A percentile compares a stretch with the other conserved stretches of the same genome.
Conservation (phyloP, 2,113 vertebrate species). For the Pholis gunnellus region DNA sequence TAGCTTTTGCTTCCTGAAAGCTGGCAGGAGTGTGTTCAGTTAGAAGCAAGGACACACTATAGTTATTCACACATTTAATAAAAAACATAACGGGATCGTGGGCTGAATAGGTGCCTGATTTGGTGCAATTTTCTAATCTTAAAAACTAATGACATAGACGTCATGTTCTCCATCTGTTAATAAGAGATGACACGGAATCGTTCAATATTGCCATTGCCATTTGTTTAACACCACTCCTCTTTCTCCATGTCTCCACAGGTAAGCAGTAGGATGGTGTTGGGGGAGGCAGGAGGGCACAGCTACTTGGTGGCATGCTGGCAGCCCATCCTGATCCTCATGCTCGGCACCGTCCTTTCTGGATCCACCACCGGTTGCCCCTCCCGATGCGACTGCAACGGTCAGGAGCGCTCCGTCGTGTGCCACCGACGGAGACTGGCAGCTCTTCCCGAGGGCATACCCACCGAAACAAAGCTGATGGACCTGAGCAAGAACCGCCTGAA, state of each 20-base stretch:
- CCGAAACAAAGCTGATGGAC: conserved; percentile 93
- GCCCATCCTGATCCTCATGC: conserved; percentile 97
- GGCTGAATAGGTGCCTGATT: not conserved
- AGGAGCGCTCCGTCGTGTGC: conserved; percentile 96
- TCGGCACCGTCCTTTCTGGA: conserved; percentile 95
- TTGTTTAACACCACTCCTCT: conserved; percentile 2
- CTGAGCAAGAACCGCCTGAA: conserved; percentile 98
- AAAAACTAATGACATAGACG: not conserved
- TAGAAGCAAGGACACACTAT: not conserved
- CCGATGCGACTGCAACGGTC: conserved; percentile 95
- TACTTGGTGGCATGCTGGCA: conserved; percentile 98
- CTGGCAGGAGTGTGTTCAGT: not conserved
- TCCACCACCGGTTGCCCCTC: conserved; percentile 96
- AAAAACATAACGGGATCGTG: not conserved
- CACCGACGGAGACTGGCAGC: conserved; percentile 91
- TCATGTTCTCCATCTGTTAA: not conserved
- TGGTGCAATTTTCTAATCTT: not conserved
- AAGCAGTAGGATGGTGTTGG: conserved; percentile 94
- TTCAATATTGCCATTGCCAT: not conserved
- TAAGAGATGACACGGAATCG: not conserved
- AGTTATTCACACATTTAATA: not conserved
- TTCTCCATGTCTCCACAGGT: conserved; percentile 85
- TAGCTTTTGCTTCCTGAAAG: not conserved
- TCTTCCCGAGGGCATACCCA: conserved; percentile 96
- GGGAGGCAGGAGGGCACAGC: conserved; percentile 92